phyloP scores from a whole-genome alignment of 1,140 invertebrate genomes.

The Bicyclus anynana region DNA sequence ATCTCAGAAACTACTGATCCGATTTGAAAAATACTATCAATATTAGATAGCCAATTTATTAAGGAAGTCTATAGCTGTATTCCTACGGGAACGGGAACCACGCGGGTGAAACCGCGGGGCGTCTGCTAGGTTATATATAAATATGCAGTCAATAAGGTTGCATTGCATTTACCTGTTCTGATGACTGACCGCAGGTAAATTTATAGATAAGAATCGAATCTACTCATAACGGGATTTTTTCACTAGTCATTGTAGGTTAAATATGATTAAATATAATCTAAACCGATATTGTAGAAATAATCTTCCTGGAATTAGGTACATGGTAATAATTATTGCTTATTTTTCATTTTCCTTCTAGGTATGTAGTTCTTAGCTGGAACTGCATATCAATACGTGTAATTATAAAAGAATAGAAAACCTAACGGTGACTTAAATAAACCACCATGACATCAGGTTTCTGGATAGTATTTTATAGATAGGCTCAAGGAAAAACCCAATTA shows the following conservation, averaged over 20 bases:
- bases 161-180: too few relatives aligned
- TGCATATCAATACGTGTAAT: neutral
- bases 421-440: slow-evolving; percentile 14
- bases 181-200: too few relatives aligned
- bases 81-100: too few relatives aligned
- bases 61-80: too few relatives aligned
- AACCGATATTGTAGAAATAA: slow-evolving; percentile 1
- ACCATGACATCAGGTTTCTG: slow-evolving; percentile 10
- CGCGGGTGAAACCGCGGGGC: too few relatives aligned
- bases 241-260: neutral
- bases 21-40: too few relatives aligned
- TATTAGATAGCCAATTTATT: too few relatives aligned
- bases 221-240: neutral
- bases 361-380: neutral
- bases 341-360: slow-evolving; percentile 13
- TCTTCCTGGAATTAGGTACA: neutral
- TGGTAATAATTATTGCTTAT: neutral
- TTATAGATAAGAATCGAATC: too few relatives aligned
- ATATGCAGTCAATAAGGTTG: too few relatives aligned
- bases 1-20: too few relatives aligned
- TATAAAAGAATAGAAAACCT: slow-evolving; percentile 12
- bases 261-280: slow-evolving; percentile 2
- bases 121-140: too few relatives aligned
- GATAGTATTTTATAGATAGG: neutral
- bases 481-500: slow-evolving; percentile 16